Percentiles rank a stretch among this genome's conserved stretches.
Conservation (phyloP, 2,113 vertebrate species). For the Malurus alboscapulatus region DNA sequence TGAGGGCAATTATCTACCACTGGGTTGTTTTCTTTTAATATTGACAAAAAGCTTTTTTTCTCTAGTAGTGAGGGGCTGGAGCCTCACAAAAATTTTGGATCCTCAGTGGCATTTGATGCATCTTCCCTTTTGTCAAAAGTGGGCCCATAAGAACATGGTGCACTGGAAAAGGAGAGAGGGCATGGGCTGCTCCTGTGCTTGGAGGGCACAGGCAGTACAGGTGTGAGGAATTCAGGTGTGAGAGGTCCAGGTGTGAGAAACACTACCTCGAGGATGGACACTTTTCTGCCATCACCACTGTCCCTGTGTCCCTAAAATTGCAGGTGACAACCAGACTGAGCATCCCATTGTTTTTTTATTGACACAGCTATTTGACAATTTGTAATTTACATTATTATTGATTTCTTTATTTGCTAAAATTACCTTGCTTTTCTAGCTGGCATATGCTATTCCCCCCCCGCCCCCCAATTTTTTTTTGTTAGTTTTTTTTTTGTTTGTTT, state of each 20-base stretch:
- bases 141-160: fast-evolving
- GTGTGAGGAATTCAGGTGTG: background rate
- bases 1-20: slow-evolving; percentile 29
- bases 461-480: no score
- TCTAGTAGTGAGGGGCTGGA: background rate
- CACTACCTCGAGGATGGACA: fast-evolving
- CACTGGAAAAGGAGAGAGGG: background rate
- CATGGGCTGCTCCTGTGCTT: fast-evolving
- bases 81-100: background rate
- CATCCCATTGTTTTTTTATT: fast-evolving
- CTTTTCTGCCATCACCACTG: background rate
- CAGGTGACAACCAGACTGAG: background rate
- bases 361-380: background rate
- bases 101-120: background rate
- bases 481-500: no score
- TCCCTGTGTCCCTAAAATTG: background rate
- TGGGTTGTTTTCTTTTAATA: background rate
- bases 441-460: background rate
- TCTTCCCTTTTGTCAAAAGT: background rate
- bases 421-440: background rate
- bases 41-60: background rate
- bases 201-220: background rate
- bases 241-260: background rate
- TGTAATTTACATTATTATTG: background rate
- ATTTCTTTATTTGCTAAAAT: background rate